Base-by-base conservation (phyloP, 2,888 invertebrate species). In the Lithophane semibrunnea region DNA sequence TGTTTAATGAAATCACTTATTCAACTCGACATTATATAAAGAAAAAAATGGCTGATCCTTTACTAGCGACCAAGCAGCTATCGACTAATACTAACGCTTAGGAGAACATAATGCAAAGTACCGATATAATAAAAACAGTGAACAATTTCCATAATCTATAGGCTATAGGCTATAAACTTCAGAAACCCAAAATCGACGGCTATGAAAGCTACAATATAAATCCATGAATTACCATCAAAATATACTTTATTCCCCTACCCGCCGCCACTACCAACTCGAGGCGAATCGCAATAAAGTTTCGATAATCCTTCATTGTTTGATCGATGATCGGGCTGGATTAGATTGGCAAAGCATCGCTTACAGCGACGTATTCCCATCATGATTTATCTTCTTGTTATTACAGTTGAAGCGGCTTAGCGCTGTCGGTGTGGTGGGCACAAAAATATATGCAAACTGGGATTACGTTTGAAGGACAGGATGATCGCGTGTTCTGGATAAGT, bases 221-320 rank as follows among this genome's bases (percentile, higher is more conserved):
- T 66, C 29, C 24, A 67, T 7, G 21, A 74, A 78, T 75, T 78
- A 74, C 58, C 61, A 75, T 67, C 49, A 16, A 16, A 78, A 78
- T 77, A 24, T 77, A 77, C 54, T 82, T 81, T 69, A 81, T 66
- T 75, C 16, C 54, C n/a, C 24, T 29, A 56, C 78, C 60, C 82
- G 82, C 80, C 79, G 2, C 9, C 75, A 64, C 80, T 72, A 58
- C 18, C 58, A 73, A 77, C 73, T 89, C 77, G 24, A 13, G 77
- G 73, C 85, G 65, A 49, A 64, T 52, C 58, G 77, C 61, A 87
- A 89, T 87, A 86, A 87, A 85, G 78, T 88, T 88, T 69, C 78
- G 75, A 77, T 89, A 89, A 89, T 87, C 87, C 82, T 64, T 75
- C 82, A 83, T 88, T 88, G 86, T 87, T 88, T 89, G 89, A 89